These are phyloP conservation scores for Carcinoscorpius rotundicauda DNA, from an alignment of 1,140 invertebrate genomes.

Conservation along the genomic window DNA sequence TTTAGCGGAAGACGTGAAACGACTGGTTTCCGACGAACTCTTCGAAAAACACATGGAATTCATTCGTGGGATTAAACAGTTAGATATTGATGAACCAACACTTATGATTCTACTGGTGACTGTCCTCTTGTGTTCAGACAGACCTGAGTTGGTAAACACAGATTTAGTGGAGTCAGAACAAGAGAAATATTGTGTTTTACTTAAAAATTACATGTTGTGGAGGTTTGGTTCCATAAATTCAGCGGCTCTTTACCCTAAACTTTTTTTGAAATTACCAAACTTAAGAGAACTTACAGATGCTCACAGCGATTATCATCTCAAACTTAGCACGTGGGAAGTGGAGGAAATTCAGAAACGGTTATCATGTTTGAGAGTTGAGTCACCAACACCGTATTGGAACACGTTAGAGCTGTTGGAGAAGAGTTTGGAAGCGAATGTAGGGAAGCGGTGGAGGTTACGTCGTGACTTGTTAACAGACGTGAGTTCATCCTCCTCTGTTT, in stretches of 20 bases:
- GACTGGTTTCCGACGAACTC: slow-evolving; percentile 30
- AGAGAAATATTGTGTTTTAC: slow-evolving; percentile 40
- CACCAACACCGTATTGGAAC: not conserved
- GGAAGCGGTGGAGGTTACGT: slow-evolving; percentile 10
- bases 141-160: slow-evolving; percentile 31
- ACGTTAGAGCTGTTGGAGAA: not conserved
- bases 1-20: slow-evolving; percentile 26
- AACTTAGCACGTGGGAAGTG: slow-evolving; percentile 27
- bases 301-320: slow-evolving; percentile 37
- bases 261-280: slow-evolving; percentile 41
- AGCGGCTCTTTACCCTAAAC: slow-evolving; percentile 36
- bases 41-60: slow-evolving; percentile 42
- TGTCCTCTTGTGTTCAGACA: slow-evolving; percentile 40
- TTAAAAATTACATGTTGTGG: slow-evolving; percentile 39
- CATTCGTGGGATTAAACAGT: slow-evolving; percentile 30
- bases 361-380: slow-evolving; percentile 26
- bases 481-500: slow-evolving; percentile 11
- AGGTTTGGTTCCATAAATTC: slow-evolving; percentile 33
- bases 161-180: slow-evolving; percentile 34
- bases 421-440: no score
- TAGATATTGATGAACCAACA: slow-evolving; percentile 38
- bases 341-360: slow-evolving; percentile 29
- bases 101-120: slow-evolving; percentile 40
- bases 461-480: slow-evolving; percentile 12
- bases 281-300: slow-evolving; percentile 42